phyloP scores from a whole-genome alignment of 2,113 vertebrate species.

The Pseudorectes ferrugineus region DNA sequence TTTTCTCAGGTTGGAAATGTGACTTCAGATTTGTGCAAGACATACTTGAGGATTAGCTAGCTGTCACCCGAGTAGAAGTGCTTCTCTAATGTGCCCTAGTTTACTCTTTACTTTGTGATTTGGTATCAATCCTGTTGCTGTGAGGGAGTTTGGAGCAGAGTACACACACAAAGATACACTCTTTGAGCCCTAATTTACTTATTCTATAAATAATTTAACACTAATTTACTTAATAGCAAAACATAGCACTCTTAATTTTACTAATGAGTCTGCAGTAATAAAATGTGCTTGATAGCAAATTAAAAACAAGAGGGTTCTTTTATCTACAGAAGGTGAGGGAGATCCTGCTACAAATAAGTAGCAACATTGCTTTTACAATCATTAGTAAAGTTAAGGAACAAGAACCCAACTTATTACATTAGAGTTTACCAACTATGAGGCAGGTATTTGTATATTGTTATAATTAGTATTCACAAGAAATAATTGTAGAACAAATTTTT shows the following conservation, averaged over 20 bases:
- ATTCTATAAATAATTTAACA: not conserved
- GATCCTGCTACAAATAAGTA: not conserved
- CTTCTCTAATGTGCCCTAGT: not conserved
- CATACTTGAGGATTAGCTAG: not conserved
- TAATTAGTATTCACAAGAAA: not conserved
- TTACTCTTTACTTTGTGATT: not conserved
- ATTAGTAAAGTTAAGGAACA: not conserved
- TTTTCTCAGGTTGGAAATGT: not conserved
- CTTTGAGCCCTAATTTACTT: not conserved
- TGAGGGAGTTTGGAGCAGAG: not conserved
- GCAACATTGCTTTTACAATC: not conserved
- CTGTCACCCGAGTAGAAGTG: rapidly evolving
- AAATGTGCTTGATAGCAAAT: not conserved
- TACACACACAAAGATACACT: not conserved
- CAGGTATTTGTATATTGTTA: not conserved
- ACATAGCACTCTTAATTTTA: not conserved
- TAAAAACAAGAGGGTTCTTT: not conserved
- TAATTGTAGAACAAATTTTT: not conserved
- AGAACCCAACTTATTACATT: not conserved
- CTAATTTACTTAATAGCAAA: not conserved
- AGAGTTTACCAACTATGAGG: not conserved
- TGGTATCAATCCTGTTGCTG: not conserved
- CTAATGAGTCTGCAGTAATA: not conserved
- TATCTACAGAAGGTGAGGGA: not conserved
- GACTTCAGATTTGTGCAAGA: not conserved